Evolutionary conservation across 2,797 vertebrate species (phyloP).

Genomic region (Sebastes oblongus): DNA sequence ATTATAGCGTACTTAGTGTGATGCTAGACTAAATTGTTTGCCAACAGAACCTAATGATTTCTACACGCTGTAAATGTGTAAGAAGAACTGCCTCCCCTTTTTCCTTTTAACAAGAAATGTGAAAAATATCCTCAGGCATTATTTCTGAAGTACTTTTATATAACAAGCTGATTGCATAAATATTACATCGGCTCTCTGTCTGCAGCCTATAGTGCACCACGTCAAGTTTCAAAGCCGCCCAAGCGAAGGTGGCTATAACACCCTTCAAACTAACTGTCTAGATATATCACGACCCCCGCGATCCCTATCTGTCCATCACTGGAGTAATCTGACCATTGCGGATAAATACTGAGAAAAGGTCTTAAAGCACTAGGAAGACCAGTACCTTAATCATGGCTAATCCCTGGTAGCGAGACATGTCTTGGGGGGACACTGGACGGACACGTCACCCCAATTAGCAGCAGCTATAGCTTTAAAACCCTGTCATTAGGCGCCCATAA

Average conservation of each 20-base stretch:
- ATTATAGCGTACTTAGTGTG: constrained; percentile 63
- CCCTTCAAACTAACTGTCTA: constrained; percentile 51
- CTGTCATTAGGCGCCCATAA: constrained; percentile 73
- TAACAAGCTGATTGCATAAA: constrained; percentile 68
- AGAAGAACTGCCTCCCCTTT: constrained; percentile 47
- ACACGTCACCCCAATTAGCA: constrained; percentile 80
- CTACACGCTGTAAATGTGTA: constrained; percentile 65
- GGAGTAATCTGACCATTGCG: constrained; percentile 62
- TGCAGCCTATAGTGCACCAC: constrained; percentile 1
- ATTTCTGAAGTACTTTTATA: constrained; percentile 68
- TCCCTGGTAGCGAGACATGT: constrained; percentile 71
- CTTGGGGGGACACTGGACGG: constrained; percentile 70
- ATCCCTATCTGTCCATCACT: constrained; percentile 72
- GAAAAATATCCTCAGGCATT: constrained; percentile 67
- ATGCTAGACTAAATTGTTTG: constrained; percentile 68
- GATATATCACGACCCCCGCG: constrained; percentile 45
- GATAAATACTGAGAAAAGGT: constrained; percentile 68
- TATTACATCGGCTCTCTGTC: constrained; percentile 56
- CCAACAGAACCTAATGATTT: constrained; percentile 70
- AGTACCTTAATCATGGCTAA: constrained; percentile 75
- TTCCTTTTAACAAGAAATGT: constrained; percentile 63
- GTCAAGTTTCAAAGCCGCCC: constrained; percentile 40
- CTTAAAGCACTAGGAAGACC: constrained; percentile 61
- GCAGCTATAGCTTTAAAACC: constrained; percentile 72
- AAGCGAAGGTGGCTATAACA: constrained; percentile 36